Evolutionary conservation across 2,888 invertebrate genomes (phyloP).

Genomic region (Drosophila tripunctata): DNA sequence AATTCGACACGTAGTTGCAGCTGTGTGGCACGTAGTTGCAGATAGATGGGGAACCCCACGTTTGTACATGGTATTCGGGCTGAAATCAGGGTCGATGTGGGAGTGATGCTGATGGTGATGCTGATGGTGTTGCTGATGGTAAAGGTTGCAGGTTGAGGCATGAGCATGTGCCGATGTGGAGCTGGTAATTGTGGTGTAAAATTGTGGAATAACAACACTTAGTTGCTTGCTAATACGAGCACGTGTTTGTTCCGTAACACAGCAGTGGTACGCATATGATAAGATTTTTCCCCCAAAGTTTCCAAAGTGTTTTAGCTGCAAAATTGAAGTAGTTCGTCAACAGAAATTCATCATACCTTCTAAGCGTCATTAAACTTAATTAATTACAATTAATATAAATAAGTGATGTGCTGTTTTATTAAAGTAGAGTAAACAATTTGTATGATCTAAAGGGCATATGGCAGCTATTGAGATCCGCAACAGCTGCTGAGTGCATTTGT

Average conservation of each 20-base stretch:
- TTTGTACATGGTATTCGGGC: neutral
- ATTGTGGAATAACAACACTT: conserved; percentile 78
- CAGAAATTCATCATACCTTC: too few relatives aligned
- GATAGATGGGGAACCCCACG: conserved; percentile 22
- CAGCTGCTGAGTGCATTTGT: conserved; percentile 17
- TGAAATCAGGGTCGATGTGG: neutral
- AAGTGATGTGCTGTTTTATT: too few relatives aligned
- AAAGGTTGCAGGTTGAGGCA: neutral
- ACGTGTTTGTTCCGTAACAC: conserved; percentile 63
- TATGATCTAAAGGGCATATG: neutral
- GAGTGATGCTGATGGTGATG: neutral
- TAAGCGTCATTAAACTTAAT: too few relatives aligned
- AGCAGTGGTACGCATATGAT: conserved; percentile 33
- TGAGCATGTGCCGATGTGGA: conserved; percentile 23
- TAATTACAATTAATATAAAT: too few relatives aligned
- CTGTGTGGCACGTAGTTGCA: conserved; percentile 61
- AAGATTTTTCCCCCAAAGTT: conserved; percentile 1
- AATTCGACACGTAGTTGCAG: conserved; percentile 69
- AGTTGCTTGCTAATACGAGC: conserved; percentile 70
- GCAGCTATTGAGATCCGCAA: neutral
- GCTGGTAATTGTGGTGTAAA: conserved; percentile 77
- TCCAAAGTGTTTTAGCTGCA: neutral
- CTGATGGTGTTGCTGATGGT: neutral
- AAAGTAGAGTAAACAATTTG: neutral
- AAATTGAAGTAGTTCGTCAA: neutral